Evolutionary conservation across 2,113 vertebrate species (phyloP).

Genomic region (rat (Rattus norvegicus)): DNA sequence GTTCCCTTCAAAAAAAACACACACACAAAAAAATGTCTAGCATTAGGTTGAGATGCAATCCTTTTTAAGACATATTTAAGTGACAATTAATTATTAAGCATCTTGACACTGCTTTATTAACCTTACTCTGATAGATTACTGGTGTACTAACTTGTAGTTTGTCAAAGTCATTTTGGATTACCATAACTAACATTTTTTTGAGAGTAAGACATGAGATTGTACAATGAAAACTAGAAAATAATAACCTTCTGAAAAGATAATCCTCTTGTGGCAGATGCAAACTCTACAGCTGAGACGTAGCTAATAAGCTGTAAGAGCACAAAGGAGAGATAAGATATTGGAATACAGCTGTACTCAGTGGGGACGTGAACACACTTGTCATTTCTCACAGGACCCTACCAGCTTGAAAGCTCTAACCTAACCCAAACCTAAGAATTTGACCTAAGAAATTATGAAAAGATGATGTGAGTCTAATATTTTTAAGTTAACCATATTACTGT

Average conservation of each 20-base stretch:
- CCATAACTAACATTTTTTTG: neutral
- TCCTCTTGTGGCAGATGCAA: neutral
- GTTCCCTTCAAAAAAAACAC: constrained; percentile 72
- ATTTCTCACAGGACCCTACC: neutral
- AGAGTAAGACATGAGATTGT: neutral
- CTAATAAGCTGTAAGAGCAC: neutral
- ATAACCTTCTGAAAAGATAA: neutral
- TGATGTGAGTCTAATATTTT: neutral
- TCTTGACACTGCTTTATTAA: constrained; percentile 37
- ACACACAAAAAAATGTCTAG: neutral
- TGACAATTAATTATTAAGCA: neutral
- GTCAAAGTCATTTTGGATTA: neutral
- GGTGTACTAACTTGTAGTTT: neutral
- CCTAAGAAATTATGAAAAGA: neutral
- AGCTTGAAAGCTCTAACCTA: neutral
- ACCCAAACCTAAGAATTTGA: neutral
- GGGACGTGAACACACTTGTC: neutral
- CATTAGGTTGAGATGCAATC: neutral
- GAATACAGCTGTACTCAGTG: rapidly evolving
- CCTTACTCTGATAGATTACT: neutral
- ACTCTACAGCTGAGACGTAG: neutral
- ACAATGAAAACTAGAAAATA: neutral
- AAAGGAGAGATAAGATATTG: neutral
- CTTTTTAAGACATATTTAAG: neutral
- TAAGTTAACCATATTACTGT: neutral